phyloP scores from a whole-genome alignment of 2,797 vertebrate species.

The Melopsittacus undulatus region DNA sequence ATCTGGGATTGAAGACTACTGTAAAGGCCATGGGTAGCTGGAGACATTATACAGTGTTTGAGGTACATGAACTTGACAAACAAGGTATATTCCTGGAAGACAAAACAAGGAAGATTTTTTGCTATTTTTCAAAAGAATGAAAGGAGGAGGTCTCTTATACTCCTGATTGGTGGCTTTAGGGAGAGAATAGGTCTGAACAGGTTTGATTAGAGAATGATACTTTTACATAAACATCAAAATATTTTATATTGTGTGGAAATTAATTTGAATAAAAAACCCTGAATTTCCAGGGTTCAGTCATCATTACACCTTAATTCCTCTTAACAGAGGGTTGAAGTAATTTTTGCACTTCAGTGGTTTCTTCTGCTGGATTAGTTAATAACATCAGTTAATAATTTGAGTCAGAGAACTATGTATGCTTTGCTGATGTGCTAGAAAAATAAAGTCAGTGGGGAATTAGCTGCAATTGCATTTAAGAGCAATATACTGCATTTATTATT shows the following conservation, averaged over 20 bases:
- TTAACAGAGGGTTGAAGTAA: not conserved
- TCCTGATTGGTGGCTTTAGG: not conserved
- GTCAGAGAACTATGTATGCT: not conserved
- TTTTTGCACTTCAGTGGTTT: slow-evolving; percentile 12
- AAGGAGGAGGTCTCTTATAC: fast-evolving
- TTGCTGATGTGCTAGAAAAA: slow-evolving; percentile 18
- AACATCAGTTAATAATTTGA: slow-evolving; percentile 17
- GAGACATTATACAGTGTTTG: not conserved
- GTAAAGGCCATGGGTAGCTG: not conserved
- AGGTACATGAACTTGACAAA: not conserved
- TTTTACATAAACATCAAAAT: not conserved
- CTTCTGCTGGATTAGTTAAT: slow-evolving; percentile 27
- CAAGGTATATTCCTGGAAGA: not conserved
- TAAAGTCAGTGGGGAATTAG: slow-evolving; percentile 16
- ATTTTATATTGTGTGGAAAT: not conserved
- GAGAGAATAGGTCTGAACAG: not conserved
- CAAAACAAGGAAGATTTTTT: not conserved
- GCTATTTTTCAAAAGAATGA: not conserved
- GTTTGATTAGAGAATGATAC: not conserved
- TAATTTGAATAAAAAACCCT: not conserved
- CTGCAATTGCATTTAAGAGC: slow-evolving; percentile 19
- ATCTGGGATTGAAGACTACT: not conserved
- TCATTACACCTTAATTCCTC: not conserved
- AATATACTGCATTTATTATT: slow-evolving; percentile 33
- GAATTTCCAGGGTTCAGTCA: not conserved